Base-by-base conservation (phyloP, 1,140 invertebrate genomes). In the Drosophila parabipectinata region DNA sequence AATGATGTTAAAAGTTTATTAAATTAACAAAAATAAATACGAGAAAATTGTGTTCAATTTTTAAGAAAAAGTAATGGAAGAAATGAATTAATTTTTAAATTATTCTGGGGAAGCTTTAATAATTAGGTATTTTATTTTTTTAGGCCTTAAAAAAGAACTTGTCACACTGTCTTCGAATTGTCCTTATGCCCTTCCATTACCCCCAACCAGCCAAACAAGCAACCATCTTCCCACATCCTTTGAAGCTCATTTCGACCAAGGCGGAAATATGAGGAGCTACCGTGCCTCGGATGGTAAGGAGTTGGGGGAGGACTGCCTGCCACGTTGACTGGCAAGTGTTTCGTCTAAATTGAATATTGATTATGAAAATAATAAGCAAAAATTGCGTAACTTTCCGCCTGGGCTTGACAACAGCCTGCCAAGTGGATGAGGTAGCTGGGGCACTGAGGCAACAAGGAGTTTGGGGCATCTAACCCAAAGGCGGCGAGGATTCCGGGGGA, bases 321-420 rank as follows among this genome's bases (percentile, higher is more conserved):
- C 67, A 72, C 54, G 68, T 72, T 79, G 79, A 57, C 72, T 76
- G 80, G 60, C 80, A 84, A 83, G 80, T 83, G 80, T 85, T 85
- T 81, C 64, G 82, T 60, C 83, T 74, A 87, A 87, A 87, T 87
- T 87, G 83, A 87, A 87, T 87, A 87, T 87, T 87, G 83, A 87
- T 87, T 87, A 87, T 87, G 83, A 87, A 87, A 88, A 87, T 87
- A 87, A 87, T 87, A 87, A 88, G 82, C 82, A 82, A 88, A 82
- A 87, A 87, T 88, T 87, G 82, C 79, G 83, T 87, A 87, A 88
- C 83, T 85, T 84, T 81, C 60, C 72, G 82, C 81, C 74, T 87
- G 73, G 72, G 67, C 81, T 74, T 85, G 82, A 81, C 81, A 87
- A 76, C 77, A 67, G 54, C 60, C 74, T 53, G 55, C 60, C 24